Percentiles rank a stretch among this genome's conserved stretches.
Evolutionary conservation across 2,797 vertebrate genomes (phyloP).

Genomic region (Borostomias antarcticus): DNA sequence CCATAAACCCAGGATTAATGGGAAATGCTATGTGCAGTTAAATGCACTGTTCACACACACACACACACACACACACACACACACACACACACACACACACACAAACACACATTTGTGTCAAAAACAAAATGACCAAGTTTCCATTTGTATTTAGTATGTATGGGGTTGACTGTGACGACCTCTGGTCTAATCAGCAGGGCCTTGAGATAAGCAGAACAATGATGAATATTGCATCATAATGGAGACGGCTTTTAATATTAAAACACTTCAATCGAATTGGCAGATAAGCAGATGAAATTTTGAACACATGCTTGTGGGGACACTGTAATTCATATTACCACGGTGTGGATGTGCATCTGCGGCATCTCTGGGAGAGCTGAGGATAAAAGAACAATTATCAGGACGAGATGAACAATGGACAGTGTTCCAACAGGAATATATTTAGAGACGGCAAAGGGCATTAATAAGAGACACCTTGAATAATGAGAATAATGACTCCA

Average conservation of each 20-base stretch:
- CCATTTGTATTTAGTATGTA: not conserved
- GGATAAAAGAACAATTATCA: constrained; percentile 42
- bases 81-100: constrained; percentile 9
- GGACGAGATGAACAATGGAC: constrained; percentile 42
- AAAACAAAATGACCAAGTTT: constrained; percentile 6
- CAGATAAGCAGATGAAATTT: constrained; percentile 21
- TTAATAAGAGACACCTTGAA: constrained; percentile 54
- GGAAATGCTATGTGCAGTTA: constrained; percentile 57
- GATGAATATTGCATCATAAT: not conserved
- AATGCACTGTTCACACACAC: constrained; percentile 41
- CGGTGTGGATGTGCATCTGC: constrained; percentile 17
- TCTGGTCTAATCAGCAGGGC: constrained; percentile 36
- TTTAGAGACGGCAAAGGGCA: constrained; percentile 52
- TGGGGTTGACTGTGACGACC: constrained; percentile 19
- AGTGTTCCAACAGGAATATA: constrained; percentile 42
- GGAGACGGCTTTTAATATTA: constrained; percentile 2
- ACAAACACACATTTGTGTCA: not conserved
- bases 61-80: constrained; percentile 32
- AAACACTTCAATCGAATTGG: not conserved
- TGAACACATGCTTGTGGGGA: constrained; percentile 12
- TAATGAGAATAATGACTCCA: constrained; percentile 25
- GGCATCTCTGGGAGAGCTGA: constrained; percentile 38
- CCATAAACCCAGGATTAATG: constrained; percentile 73
- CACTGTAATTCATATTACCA: constrained; percentile 21
- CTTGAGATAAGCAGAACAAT: constrained; percentile 15